Conservation (phyloP, 2,113 vertebrate genomes). For the Perccottus glenii region DNA sequence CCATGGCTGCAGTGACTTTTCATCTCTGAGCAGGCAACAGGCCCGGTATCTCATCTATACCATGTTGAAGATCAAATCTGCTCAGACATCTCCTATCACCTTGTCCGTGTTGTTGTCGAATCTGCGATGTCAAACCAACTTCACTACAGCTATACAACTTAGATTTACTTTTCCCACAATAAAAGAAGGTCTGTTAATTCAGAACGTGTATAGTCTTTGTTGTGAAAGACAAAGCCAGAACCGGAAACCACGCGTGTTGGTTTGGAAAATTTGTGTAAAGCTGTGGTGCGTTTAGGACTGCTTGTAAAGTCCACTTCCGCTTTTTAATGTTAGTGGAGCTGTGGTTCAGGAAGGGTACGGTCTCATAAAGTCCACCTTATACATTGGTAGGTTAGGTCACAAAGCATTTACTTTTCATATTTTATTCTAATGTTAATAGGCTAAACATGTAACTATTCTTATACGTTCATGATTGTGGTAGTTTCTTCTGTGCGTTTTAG, state of each 20-base stretch:
- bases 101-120: background rate
- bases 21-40: background rate
- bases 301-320: background rate
- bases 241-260: background rate
- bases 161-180: conserved; percentile 2
- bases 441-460: too few species aligned
- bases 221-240: conserved; percentile 17
- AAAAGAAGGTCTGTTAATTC: background rate
- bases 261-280: background rate
- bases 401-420: too few species aligned
- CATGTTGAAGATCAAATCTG: background rate
- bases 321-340: background rate
- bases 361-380: background rate
- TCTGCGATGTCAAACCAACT: too few species aligned
- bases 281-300: conserved; percentile 12
- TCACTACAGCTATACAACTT: background rate
- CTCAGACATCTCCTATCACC: background rate
- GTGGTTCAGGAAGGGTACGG: background rate
- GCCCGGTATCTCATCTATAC: background rate
- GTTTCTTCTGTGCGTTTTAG: too few species aligned
- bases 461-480: too few species aligned
- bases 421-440: too few species aligned
- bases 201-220: conserved; percentile 12
- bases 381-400: too few species aligned
- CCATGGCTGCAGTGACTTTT: background rate